phyloP scores from a whole-genome alignment of 2,113 vertebrate genomes.

The Hyla sarda region DNA sequence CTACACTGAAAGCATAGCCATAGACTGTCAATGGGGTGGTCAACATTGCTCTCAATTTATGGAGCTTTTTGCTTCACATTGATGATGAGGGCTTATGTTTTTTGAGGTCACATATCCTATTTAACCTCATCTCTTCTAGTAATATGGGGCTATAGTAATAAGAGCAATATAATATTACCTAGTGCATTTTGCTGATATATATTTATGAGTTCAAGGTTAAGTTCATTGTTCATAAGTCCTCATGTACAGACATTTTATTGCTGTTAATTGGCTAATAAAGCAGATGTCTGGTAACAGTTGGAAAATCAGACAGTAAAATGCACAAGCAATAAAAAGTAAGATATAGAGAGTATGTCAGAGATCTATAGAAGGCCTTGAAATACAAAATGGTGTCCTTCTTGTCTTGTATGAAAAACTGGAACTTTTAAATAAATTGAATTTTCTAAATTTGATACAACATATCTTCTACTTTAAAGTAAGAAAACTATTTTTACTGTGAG shows the following conservation, averaged over 20 bases:
- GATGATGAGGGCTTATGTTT: too few species aligned
- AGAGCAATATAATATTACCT: background rate
- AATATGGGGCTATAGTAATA: background rate
- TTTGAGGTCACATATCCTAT: too few species aligned
- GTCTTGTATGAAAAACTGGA: too few species aligned
- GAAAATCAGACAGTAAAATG: background rate
- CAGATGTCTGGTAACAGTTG: constrained; percentile 15
- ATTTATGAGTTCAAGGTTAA: constrained; percentile 6
- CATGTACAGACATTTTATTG: constrained; percentile 10
- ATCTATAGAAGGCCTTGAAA: background rate
- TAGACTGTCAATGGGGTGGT: too few species aligned
- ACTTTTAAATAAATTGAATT: too few species aligned
- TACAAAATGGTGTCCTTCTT: too few species aligned
- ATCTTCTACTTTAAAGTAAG: too few species aligned
- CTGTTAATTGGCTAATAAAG: background rate
- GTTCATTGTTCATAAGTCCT: background rate
- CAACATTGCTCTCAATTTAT: too few species aligned
- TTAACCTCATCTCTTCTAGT: background rate
- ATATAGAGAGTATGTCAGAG: background rate
- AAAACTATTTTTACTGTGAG: too few species aligned
- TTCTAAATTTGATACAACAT: too few species aligned
- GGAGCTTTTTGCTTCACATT: too few species aligned
- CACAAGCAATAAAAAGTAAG: background rate
- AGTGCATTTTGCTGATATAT: background rate
- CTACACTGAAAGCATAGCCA: too few species aligned